These are phyloP conservation scores for Seriola aureovittata DNA, from an alignment of 2,113 vertebrate species.

Conservation along the genomic window DNA sequence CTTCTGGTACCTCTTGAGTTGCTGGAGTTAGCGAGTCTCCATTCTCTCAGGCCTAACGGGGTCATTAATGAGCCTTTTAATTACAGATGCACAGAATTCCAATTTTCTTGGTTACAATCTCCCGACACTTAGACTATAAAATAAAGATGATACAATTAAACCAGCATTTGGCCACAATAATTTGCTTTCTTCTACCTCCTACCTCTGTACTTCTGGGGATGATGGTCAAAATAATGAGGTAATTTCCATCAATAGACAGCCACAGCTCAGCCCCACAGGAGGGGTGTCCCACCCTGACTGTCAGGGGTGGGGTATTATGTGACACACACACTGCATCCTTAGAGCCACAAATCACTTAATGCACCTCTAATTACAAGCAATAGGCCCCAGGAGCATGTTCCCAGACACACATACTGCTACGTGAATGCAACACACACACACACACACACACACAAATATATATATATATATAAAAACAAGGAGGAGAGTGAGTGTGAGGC, in stretches of 20 bases:
- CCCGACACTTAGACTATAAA: too few species aligned
- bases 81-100: background rate
- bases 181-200: background rate
- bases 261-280: background rate
- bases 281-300: background rate
- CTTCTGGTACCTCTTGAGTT: too few species aligned
- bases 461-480: background rate
- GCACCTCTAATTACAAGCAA: conserved; percentile 39
- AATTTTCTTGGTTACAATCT: background rate
- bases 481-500: background rate
- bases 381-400: background rate
- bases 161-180: too few species aligned
- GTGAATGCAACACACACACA: background rate
- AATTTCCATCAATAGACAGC: conserved; percentile 18
- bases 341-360: conserved; percentile 47
- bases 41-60: too few species aligned
- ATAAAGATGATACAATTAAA: background rate
- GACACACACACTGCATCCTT: conserved; percentile 20
- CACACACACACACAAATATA: background rate
- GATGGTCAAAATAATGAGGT: conserved; percentile 26
- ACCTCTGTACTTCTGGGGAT: background rate
- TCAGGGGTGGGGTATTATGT: background rate
- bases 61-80: background rate
- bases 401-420: background rate
- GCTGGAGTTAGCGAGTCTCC: background rate